Conservation (phyloP, 2,888 invertebrate species). For the Tuberolachnus salignus region DNA sequence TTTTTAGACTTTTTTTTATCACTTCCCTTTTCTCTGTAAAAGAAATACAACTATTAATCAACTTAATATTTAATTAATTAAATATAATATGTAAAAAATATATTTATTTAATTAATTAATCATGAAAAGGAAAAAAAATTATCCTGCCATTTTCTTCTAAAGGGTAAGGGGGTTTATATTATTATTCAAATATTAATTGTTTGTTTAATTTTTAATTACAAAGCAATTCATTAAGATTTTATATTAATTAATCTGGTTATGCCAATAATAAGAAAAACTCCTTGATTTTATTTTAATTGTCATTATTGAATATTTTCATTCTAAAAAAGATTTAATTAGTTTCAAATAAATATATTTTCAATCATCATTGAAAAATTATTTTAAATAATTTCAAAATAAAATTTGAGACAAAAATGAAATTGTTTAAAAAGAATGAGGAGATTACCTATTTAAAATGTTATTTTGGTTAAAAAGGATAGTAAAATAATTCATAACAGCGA, state of each 20-base stretch:
- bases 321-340: not conserved
- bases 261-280: not conserved
- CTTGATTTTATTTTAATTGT: too few species aligned
- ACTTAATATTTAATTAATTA: conserved; percentile 2
- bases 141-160: conserved; percentile 27
- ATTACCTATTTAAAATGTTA: not conserved
- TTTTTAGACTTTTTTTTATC: conserved; percentile 51
- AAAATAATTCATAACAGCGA: not conserved
- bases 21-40: conserved; percentile 43
- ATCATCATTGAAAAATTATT: conserved; percentile 3
- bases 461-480: not conserved
- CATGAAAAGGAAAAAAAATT: conserved; percentile 12
- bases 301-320: too few species aligned
- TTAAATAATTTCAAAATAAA: not conserved
- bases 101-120: conserved; percentile 3
- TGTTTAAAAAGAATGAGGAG: not conserved
- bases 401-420: not conserved
- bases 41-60: conserved; percentile 12
- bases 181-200: conserved; percentile 11
- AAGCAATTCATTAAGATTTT: not conserved
- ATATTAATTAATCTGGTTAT: not conserved
- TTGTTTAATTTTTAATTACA: not conserved
- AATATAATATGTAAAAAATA: not conserved
- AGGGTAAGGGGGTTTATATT: not conserved
- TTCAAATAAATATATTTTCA: not conserved